phyloP scores from a whole-genome alignment of 2,113 vertebrate species.

The Platichthys stellatus region DNA sequence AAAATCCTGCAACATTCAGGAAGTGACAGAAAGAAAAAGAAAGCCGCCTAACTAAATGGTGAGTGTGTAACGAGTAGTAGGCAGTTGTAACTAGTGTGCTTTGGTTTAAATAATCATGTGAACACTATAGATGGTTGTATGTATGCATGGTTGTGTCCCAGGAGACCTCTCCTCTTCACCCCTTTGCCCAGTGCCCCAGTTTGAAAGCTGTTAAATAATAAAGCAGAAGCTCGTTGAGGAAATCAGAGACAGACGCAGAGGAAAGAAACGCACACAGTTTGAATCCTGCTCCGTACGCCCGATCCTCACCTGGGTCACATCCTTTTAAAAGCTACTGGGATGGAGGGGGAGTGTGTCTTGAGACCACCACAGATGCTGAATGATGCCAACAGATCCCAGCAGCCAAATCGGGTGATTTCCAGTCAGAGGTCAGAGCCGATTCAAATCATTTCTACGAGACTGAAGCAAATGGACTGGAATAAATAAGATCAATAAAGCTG shows the following conservation, averaged over 20 bases:
- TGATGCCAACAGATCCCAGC: not conserved
- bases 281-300: not conserved
- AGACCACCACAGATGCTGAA: no score
- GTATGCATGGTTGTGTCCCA: not conserved
- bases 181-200: slow-evolving; percentile 56
- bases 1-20: not conserved
- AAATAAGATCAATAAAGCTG: no score
- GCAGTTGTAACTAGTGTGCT: not conserved
- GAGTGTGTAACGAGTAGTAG: no score
- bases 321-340: not conserved
- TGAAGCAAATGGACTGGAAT: no score
- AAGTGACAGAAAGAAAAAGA: not conserved
- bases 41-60: no score
- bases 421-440: no score
- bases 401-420: no score
- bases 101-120: no score
- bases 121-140: not conserved
- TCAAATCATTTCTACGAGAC: no score
- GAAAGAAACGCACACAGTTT: not conserved
- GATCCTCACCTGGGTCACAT: not conserved
- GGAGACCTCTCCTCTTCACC: slow-evolving; percentile 47
- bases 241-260: slow-evolving; percentile 51
- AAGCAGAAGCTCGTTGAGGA: slow-evolving; percentile 42
- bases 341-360: not conserved
- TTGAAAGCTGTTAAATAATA: slow-evolving; percentile 68